Evolutionary conservation across 2,797 vertebrate species (phyloP), one percentile per base, ranked within the genome.

Genomic region (Acipenser oxyrinchus): DNA sequence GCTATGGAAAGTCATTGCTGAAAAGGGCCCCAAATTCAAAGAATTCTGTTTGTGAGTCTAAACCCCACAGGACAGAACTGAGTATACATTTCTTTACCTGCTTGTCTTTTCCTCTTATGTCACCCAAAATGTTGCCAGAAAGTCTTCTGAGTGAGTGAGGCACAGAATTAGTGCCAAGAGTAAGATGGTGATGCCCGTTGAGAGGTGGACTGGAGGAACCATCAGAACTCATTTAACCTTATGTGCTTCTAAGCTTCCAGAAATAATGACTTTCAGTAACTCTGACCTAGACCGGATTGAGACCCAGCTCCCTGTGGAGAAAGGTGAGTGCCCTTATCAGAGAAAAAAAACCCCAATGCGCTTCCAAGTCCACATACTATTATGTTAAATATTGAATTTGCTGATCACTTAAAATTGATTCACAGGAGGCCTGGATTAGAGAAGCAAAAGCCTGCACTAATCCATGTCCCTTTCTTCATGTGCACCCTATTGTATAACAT

Each of bases 361-460:
- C 57, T 58, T 23, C 15, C 60, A n/a, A 65, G 59, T 55, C 65
- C 62, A 50, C 49, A 62, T 55, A 18, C 57, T 60, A 55, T 69
- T 69, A 69, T 72, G 69, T 60, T 64, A 67, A 73, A 66, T 66
- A 67, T 68, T 15, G 12, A 70, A 63, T 49, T 55, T 51, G 53
- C 23, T 61, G 65, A 68, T 65, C 12, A n/a, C 62, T 69, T 74
- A 67, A 37, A 37, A 37, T 37, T 37, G 37, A 37, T 37, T 37
- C 37, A 37, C 37, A 37, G 3, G 37, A 37, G 37, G 37, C 3
- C 37, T 37, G 37, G 37, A 5, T 37, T 37, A 37, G 37, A 37
- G 37, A 37, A 37, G 37, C 37, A 37, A 37, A 37, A 37, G 37
- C 37, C 37, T 37, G 37, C 37, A 37, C 37, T 37, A 37, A 37